Conservation (phyloP, 35 echinoderm and acorn worm genomes). For the Hemicentrotus pulcherrimus region DNA sequence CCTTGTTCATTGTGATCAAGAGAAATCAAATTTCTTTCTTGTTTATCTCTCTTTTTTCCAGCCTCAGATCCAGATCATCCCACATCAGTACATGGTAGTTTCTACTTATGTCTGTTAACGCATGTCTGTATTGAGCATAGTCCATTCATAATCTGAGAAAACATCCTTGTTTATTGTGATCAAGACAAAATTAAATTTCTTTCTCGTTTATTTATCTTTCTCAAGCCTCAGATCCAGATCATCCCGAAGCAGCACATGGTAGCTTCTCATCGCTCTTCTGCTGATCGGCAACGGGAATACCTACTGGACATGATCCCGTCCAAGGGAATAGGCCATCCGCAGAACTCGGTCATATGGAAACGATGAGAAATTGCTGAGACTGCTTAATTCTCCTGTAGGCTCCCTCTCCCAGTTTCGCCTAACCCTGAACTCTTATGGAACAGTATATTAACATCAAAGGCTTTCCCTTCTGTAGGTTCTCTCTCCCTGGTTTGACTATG, state of each 20-base stretch:
- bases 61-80: no score
- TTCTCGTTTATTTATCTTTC: no score
- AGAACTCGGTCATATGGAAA: slow-evolving; percentile 88
- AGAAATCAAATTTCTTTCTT: no score
- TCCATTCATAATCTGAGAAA: no score
- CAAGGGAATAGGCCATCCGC: slow-evolving; percentile 60
- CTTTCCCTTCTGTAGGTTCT: neutral
- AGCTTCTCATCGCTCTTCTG: slow-evolving; percentile 58
- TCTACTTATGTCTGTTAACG: no score
- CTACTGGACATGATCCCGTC: slow-evolving; percentile 99
- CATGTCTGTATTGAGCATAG: no score
- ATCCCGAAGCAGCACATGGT: slow-evolving; percentile 83
- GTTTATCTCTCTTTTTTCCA: no score
- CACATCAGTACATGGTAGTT: no score
- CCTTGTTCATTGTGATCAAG: no score
- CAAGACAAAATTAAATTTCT: no score
- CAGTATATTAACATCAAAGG: neutral
- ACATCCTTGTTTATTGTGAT: neutral
- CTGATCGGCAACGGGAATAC: slow-evolving; percentile 94
- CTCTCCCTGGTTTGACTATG: neutral
- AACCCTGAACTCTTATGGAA: neutral
- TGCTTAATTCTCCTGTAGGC: neutral
- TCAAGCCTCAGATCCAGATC: slow-evolving; percentile 82
- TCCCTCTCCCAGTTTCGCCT: neutral
- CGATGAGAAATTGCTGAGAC: slow-evolving; percentile 57